Evolutionary conservation across 2,113 vertebrate genomes (phyloP), one percentile per base, ranked within the genome.

Genomic region (Myotis lucifugus): DNA sequence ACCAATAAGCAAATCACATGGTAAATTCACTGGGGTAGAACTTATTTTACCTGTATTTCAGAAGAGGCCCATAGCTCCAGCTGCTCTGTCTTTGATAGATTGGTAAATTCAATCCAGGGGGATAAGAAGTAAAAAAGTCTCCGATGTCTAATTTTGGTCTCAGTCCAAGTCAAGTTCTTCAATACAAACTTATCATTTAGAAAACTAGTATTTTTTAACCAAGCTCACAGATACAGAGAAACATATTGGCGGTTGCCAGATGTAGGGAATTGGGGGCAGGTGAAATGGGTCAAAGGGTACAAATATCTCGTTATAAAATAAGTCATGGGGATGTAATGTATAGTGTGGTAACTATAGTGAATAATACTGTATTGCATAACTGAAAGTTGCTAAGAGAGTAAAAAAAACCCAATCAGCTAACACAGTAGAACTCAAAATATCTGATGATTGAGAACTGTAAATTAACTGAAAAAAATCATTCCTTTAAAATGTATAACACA

Each of bases 401-500:
- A 32, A 64, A 83, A 83, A 83, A 46, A 46, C 27, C 17, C 34
- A 81, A 81, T 37, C 25, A 92, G 85, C 1, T 56, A 34, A 48
- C 42, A 96, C 40, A 93, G 2, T 12, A 91, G 19, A 29, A 72
- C 15, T 91, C n/a, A 73, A 85, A 64, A 46, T 48, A 78, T 23
- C 0, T 67, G 18, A 95, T 72, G n/a, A 90, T 3, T 46, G 32
- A 85, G 64, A 83, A 85, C 0, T 54, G 46, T 85, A 77, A 72
- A 67, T 78, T 83, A 54, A 72, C 8, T 67, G 32, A 70, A 56
- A 85, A 67, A 74, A 76, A 82, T 32, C 8, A 90, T 82, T 72
- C 6, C 42, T 82, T 94, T 90, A 93, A 95, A 96, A 70, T 89
- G 19, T 81, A 1, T 61, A 91, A 86, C 11, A 46, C 15, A 86